Base-by-base conservation (phyloP, 2,888 invertebrate species). In the Sesia bembeciformis region DNA sequence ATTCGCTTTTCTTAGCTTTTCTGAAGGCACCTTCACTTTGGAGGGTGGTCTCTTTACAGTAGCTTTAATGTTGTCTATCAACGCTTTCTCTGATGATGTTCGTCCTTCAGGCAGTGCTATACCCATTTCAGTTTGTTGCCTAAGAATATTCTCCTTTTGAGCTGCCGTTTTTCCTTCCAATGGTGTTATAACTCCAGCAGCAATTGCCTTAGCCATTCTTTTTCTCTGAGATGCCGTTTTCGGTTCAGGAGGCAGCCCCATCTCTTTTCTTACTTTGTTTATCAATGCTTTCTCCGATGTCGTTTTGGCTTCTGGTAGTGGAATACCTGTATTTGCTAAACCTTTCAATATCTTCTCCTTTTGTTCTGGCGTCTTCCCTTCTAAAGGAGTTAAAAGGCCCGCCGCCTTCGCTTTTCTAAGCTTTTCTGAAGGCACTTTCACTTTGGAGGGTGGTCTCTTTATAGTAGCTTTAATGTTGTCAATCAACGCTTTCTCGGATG, bases 331-430 rank as follows among this genome's bases (percentile, higher is more conserved):
- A 49, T 56, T 49, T 41, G 61, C 70, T 53, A 74, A 57, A 1
- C 72, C 74, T 67, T 58, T 74, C 3, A 76, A 55, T 49, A 74
- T 76, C 57, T 65, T 71, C 62, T 76, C 74, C 53, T 70, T 74
- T 55, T 74, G 64, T 39, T 64, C 55, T 6, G 57, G 59, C 38
- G 67, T 61, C 58, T 78, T 78, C 4, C 51, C 4, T 51, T 38
- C 39, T 39, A 51, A 51, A 1, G 63, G 61, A n/a, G 60, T 62
- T 6, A 68, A 6, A 4, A 71, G 50, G 3, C 70, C 70, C 8
- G 62, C 60, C 4, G 57, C 59, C 56, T 58, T 67, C 0, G 67
- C 65, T 58, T 63, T 64, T 5, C 57, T 56, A 4, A 65, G 2
- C 54, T 63, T 65, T 56, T 64, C 64, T 7, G 62, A 57, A 51